These are phyloP conservation scores for Chroicocephalus ridibundus DNA, from an alignment of 2,113 vertebrate genomes.

Conservation along the genomic window DNA sequence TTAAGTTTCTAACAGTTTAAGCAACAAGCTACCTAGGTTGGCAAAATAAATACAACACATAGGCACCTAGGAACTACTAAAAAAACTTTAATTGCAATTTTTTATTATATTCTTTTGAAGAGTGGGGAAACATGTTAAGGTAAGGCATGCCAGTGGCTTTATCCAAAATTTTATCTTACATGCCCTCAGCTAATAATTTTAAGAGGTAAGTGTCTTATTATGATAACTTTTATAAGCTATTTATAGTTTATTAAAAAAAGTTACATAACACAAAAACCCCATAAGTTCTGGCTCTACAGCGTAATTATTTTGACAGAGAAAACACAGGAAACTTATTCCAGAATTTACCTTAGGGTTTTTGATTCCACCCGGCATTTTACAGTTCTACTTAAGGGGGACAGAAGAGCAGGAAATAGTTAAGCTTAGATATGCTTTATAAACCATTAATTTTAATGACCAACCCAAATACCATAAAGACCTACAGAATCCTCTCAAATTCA, in stretches of 20 bases:
- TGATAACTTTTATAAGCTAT: background rate
- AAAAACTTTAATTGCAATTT: background rate
- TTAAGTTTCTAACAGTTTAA: background rate
- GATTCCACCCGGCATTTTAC: background rate
- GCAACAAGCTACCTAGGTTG: background rate
- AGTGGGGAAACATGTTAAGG: background rate
- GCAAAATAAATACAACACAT: background rate
- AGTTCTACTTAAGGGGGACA: background rate
- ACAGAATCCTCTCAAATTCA: slow-evolving; percentile 58
- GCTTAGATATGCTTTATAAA: slow-evolving; percentile 27
- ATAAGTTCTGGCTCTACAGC: background rate
- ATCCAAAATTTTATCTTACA: background rate
- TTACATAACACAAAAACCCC: background rate
- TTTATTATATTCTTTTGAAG: background rate
- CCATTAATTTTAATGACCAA: slow-evolving; percentile 19
- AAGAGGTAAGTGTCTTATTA: background rate
- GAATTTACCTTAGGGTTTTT: background rate
- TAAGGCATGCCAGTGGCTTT: background rate
- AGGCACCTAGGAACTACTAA: background rate
- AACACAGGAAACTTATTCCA: background rate
- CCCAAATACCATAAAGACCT: slow-evolving; percentile 46
- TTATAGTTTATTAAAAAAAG: background rate
- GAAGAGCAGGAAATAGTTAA: slow-evolving; percentile 52
- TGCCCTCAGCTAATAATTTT: background rate
- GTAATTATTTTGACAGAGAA: background rate